Evolutionary conservation across 2,113 vertebrate species (phyloP).

Genomic region (Cacatua alba): DNA sequence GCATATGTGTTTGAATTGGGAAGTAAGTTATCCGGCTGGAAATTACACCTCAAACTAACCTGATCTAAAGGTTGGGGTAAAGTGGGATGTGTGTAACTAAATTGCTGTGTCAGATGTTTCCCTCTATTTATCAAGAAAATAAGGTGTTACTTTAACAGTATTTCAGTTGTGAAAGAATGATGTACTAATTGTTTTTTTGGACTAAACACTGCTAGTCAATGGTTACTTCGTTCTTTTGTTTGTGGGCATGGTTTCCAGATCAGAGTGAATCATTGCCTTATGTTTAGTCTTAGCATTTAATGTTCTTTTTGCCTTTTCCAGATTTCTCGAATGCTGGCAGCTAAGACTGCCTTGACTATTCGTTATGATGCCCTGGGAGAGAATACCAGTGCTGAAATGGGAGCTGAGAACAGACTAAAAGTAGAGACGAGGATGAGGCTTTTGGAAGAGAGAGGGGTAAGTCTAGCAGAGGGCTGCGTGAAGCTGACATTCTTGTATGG

Average conservation of each 20-base stretch:
- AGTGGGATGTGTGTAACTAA: not conserved
- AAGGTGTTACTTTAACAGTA: not conserved
- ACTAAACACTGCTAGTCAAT: not conserved
- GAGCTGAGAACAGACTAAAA: slow-evolving; percentile 91
- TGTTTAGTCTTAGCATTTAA: not conserved
- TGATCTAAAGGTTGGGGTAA: not conserved
- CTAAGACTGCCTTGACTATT: slow-evolving; percentile 91
- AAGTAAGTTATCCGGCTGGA: not conserved
- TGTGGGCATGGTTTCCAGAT: not conserved
- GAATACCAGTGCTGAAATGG: slow-evolving; percentile 91
- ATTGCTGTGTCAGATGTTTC: not conserved
- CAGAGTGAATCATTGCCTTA: not conserved
- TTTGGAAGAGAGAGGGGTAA: slow-evolving; percentile 93
- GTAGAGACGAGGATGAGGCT: slow-evolving; percentile 88
- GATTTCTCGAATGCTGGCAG: slow-evolving; percentile 97
- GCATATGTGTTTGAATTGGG: not conserved
- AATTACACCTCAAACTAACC: not conserved
- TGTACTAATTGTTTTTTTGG: not conserved
- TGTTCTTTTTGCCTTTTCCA: slow-evolving; percentile 43
- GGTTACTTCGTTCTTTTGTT: not conserved
- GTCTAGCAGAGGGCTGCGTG: slow-evolving; percentile 12
- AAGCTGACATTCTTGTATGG: not conserved
- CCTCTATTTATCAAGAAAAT: not conserved
- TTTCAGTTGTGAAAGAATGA: not conserved
- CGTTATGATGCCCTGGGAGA: slow-evolving; percentile 96